Conservation (phyloP, 37 sponge, comb jelly and placozoan species). For the Ephydatia muelleri region DNA sequence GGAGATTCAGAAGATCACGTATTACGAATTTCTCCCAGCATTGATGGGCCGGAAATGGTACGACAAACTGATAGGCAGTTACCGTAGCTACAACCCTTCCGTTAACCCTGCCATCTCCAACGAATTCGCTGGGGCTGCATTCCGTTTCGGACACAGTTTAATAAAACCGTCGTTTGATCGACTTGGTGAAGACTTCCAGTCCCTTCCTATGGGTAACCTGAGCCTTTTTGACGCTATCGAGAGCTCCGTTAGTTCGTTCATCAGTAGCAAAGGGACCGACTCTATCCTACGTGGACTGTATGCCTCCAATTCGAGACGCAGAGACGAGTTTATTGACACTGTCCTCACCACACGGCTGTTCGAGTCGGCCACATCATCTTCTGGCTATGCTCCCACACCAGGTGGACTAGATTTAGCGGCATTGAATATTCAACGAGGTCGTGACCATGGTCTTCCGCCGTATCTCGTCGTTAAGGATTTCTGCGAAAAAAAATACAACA, state of each 20-base stretch:
- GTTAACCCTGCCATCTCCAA: constrained; percentile 71
- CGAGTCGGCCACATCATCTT: background rate
- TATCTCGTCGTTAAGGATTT: constrained; percentile 64
- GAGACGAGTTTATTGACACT: constrained; percentile 68
- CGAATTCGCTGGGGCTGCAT: constrained; percentile 84
- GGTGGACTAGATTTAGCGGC: constrained; percentile 70
- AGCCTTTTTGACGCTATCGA: constrained; percentile 71
- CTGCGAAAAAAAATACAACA: constrained; percentile 31
- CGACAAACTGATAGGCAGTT: constrained; percentile 23
- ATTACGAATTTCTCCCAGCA: constrained; percentile 75
- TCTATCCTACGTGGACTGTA: constrained; percentile 69
- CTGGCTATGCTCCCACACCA: background rate
- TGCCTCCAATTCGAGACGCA: constrained; percentile 24
- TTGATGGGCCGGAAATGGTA: constrained; percentile 46
- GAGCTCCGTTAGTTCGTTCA: constrained; percentile 31
- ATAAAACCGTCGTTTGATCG: constrained; percentile 61
- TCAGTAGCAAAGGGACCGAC: constrained; percentile 55
- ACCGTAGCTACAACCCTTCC: constrained; percentile 52
- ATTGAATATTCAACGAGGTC: constrained; percentile 84
- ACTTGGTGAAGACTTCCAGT: constrained; percentile 30
- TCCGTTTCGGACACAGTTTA: constrained; percentile 84
- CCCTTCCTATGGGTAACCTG: constrained; percentile 49
- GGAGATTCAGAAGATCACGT: constrained; percentile 76
- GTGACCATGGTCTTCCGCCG: constrained; percentile 88
- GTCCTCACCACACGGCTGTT: constrained; percentile 78